Percentiles rank a stretch among this genome's conserved stretches.
These are phyloP conservation scores for Bombus pyrosoma DNA, from an alignment of 1,140 invertebrate genomes.

Conservation along the genomic window DNA sequence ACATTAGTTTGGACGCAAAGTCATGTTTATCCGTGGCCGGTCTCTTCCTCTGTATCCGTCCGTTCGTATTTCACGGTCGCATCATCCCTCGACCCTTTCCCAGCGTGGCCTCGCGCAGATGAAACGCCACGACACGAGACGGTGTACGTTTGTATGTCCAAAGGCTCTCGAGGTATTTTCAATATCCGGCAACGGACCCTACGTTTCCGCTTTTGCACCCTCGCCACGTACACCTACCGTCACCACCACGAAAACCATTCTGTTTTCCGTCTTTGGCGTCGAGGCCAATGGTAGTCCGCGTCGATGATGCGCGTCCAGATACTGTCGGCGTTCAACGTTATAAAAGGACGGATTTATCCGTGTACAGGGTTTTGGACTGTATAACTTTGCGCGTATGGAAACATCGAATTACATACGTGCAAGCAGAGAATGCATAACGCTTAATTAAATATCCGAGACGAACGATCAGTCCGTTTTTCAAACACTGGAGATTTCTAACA, in stretches of 20 bases:
- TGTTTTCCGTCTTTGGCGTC: constrained; percentile 23
- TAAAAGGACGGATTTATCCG: background rate
- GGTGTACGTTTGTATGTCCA: constrained; percentile 39
- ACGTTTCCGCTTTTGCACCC: constrained; percentile 60
- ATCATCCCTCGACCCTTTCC: constrained; percentile 1
- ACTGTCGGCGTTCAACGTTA: constrained; percentile 5
- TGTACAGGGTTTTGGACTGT: background rate
- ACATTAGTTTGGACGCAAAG: constrained; percentile 54
- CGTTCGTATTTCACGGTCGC: constrained; percentile 41
- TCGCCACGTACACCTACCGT: background rate
- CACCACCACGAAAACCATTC: constrained; percentile 33
- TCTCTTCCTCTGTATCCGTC: background rate
- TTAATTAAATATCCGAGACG: constrained; percentile 10
- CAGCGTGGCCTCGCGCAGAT: constrained; percentile 14
- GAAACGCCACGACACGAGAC: constrained; percentile 36
- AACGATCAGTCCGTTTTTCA: background rate
- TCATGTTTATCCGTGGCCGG: constrained; percentile 26
- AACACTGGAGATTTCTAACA: background rate
- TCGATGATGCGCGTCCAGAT: constrained; percentile 49
- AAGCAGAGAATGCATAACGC: background rate
- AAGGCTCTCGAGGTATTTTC: constrained; percentile 74
- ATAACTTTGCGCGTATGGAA: background rate
- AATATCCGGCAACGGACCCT: constrained; percentile 71
- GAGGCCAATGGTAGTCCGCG: constrained; percentile 30
- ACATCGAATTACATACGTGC: background rate